Evolutionary conservation across 2,113 vertebrate genomes (phyloP).

Genomic region (Clinocottus analis): DNA sequence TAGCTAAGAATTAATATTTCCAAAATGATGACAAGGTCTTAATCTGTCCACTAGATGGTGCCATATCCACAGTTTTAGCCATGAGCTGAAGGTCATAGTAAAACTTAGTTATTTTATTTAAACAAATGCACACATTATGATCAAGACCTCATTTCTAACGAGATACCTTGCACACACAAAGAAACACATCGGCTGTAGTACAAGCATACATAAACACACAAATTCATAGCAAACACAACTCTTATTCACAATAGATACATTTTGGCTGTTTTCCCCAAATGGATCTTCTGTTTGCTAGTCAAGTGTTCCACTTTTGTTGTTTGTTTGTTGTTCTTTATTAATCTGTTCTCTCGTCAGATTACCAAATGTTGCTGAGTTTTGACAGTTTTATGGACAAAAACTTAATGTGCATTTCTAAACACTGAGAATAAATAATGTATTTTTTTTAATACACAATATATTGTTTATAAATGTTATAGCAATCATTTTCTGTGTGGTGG

Average conservation of each 20-base stretch:
- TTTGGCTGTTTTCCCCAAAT: too few relatives aligned
- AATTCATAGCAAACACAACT: background rate
- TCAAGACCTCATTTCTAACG: background rate
- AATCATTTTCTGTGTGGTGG: background rate
- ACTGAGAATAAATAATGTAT: background rate
- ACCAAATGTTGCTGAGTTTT: background rate
- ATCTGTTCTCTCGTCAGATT: background rate
- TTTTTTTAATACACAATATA: background rate
- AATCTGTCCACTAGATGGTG: constrained; percentile 53
- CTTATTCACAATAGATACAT: background rate
- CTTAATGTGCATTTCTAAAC: background rate
- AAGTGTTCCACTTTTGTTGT: background rate
- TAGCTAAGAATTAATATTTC: background rate
- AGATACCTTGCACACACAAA: too few relatives aligned
- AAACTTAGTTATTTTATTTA: background rate
- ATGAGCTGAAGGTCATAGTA: too few relatives aligned
- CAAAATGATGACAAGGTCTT: constrained; percentile 4
- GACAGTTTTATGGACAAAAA: background rate
- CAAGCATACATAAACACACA: background rate
- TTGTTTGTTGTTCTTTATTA: background rate
- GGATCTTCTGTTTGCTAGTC: too few relatives aligned
- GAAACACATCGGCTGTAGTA: background rate
- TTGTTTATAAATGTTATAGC: too few relatives aligned
- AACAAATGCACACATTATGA: background rate
- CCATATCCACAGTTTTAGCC: background rate